phyloP scores from a whole-genome alignment of 2,888 invertebrate species.

The Steinernema carpocapsae region DNA sequence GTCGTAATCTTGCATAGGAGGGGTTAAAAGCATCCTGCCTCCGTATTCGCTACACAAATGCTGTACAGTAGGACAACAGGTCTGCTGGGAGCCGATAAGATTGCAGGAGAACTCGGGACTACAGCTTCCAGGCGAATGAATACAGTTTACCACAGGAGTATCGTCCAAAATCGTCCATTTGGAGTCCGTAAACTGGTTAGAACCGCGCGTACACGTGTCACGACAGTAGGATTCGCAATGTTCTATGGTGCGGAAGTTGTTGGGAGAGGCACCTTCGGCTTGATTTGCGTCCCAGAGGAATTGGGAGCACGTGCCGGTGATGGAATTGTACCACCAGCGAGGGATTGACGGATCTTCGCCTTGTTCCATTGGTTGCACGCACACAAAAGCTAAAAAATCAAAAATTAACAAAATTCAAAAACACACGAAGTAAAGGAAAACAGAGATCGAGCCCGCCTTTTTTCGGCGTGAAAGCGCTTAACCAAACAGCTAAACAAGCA shows the following conservation, averaged over 20 bases:
- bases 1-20: slow-evolving; percentile 51
- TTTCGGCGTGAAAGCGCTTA: too few relatives aligned
- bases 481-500: too few relatives aligned
- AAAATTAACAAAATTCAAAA: not conserved
- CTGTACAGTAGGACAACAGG: slow-evolving; percentile 58
- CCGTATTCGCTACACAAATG: slow-evolving; percentile 55
- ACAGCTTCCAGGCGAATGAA: slow-evolving; percentile 50
- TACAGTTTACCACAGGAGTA: slow-evolving; percentile 58
- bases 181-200: slow-evolving; percentile 54
- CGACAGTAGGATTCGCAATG: slow-evolving; percentile 58
- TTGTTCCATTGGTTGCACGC: slow-evolving; percentile 62
- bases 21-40: too few relatives aligned
- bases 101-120: slow-evolving; percentile 54
- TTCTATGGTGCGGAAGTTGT: slow-evolving; percentile 60
- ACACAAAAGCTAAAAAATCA: slow-evolving; percentile 56
- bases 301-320: slow-evolving; percentile 64
- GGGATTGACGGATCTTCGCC: slow-evolving; percentile 64
- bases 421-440: too few relatives aligned
- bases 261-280: slow-evolving; percentile 60
- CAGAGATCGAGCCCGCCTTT: not conserved
- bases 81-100: slow-evolving; percentile 56
- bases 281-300: slow-evolving; percentile 66
- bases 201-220: slow-evolving; percentile 46
- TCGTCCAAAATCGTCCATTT: slow-evolving; percentile 60
- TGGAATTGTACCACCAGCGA: slow-evolving; percentile 65